A percentile compares a stretch with the other conserved stretches of the same genome.
Evolutionary conservation across 2,888 invertebrate genomes (phyloP).

Genomic region (Epiblema foenella): DNA sequence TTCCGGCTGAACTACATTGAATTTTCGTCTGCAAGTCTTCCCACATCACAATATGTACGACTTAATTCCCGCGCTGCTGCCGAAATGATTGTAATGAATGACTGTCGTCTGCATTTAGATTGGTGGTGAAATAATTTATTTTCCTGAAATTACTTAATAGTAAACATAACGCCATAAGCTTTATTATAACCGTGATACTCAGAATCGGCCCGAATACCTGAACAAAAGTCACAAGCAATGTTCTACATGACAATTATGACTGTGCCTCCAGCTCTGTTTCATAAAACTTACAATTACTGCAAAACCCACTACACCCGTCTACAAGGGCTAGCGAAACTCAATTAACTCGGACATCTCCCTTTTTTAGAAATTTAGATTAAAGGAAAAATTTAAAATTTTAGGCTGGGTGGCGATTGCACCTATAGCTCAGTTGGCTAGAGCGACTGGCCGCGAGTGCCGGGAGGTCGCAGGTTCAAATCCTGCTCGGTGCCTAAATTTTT

Average conservation of each 20-base stretch:
- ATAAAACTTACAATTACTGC: slow-evolving; percentile 1
- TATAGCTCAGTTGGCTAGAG: too few relatives aligned
- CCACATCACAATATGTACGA: slow-evolving; percentile 34
- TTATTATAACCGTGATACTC: slow-evolving; percentile 77
- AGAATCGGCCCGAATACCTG: slow-evolving; percentile 65
- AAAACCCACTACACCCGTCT: neutral
- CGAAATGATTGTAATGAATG: slow-evolving; percentile 67
- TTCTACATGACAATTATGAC: slow-evolving; percentile 54
- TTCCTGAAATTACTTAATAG: slow-evolving; percentile 51
- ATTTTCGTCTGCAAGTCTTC: slow-evolving; percentile 45
- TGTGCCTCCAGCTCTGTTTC: slow-evolving; percentile 26
- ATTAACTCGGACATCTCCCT: too few relatives aligned
- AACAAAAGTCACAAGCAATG: slow-evolving; percentile 75
- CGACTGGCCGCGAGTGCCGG: too few relatives aligned
- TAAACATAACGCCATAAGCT: slow-evolving; percentile 65
- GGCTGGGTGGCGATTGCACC: too few relatives aligned
- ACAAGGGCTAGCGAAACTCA: too few relatives aligned
- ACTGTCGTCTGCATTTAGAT: slow-evolving; percentile 80
- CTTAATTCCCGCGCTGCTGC: slow-evolving; percentile 63
- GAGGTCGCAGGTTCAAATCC: too few relatives aligned
- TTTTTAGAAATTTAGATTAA: too few relatives aligned
- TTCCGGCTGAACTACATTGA: slow-evolving; percentile 38
- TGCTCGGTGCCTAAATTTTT: too few relatives aligned
- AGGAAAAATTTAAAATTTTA: too few relatives aligned
- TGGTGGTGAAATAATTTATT: slow-evolving; percentile 71